Base-by-base conservation (phyloP, 1,140 invertebrate genomes). In the Campoletis sonorensis region DNA sequence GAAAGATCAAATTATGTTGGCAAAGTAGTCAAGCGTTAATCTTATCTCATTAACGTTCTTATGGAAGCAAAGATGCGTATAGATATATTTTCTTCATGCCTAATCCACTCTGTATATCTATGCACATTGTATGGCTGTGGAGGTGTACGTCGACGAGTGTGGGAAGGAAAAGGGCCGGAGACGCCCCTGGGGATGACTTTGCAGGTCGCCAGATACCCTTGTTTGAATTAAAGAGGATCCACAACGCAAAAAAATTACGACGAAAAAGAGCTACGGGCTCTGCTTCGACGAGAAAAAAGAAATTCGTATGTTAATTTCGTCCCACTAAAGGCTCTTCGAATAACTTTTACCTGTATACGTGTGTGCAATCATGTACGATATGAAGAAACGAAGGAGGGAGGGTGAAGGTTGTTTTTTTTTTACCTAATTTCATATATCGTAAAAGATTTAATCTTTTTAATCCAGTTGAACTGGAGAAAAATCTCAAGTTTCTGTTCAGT, bases 161-260 rank as follows among this genome's bases (percentile, higher is more conserved):
- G 61, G 11, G 23, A 15, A 23, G 58, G 58, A 23, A 16, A 15
- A 23, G 21, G 23, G 61, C 21, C 21, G 23, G 27, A 64, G 23
- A 13, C 23, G 23, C n/a, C 23, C 7, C 23, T 10, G 61, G 23
- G 61, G 23, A 64, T 26, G 61, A 64, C 23, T 13, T 64, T 64
- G n/a, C 21, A 64, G 61, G 61, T 26, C 23, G 11, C n/a, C 13
- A 64, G 23, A 10, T 15, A 16, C 61, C 61, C n/a, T 64, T 26
- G 61, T 64, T 64, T 64, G 23, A 10, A 64, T 64, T 64, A 64
- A 64, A 64, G 21, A 26, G 61, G 61, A 64, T 23, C 61, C 27
- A 16, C 61, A 26, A 23, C 61, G 23, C n/a, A 27, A 26, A 23
- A 61, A 64, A 27, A 7, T 23, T 64, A 61, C 58, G n/a, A 26